These are phyloP conservation scores for Lepidotrigona ventralis DNA, from an alignment of 1,140 invertebrate species.

Conservation along the genomic window DNA sequence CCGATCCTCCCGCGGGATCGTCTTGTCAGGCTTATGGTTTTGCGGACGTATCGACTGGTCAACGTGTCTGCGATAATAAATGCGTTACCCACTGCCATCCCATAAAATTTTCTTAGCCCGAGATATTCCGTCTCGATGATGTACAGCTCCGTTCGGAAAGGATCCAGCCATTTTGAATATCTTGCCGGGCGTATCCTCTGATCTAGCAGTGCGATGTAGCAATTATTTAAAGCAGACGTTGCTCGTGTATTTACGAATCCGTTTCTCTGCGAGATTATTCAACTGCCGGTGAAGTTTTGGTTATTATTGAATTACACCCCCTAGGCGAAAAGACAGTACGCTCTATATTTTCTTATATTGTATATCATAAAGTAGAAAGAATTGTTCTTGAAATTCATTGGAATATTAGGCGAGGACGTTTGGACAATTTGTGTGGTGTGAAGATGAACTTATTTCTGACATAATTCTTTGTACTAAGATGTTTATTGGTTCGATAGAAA, in stretches of 20 bases:
- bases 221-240: background rate
- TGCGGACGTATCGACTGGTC: conserved; percentile 41
- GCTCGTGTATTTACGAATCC: background rate
- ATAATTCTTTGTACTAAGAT: too few relatives aligned
- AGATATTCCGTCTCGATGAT: background rate
- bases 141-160: background rate
- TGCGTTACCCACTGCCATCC: background rate
- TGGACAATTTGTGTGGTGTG: too few relatives aligned
- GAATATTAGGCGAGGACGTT: too few relatives aligned
- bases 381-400: too few relatives aligned
- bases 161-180: background rate
- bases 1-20: conserved; percentile 55
- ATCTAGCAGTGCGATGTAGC: background rate
- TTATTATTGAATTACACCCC: too few relatives aligned
- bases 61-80: conserved; percentile 18
- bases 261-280: too few relatives aligned
- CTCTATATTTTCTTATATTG: too few relatives aligned
- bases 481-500: too few relatives aligned
- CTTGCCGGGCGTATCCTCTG: background rate
- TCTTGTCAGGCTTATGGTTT: conserved; percentile 49
- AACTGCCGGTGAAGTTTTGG: too few relatives aligned
- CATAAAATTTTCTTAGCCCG: background rate
- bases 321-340: too few relatives aligned
- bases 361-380: too few relatives aligned
- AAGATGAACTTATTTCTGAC: too few relatives aligned